Base-by-base conservation (phyloP, 2,113 vertebrate species). In the Eolophus roseicapilla region DNA sequence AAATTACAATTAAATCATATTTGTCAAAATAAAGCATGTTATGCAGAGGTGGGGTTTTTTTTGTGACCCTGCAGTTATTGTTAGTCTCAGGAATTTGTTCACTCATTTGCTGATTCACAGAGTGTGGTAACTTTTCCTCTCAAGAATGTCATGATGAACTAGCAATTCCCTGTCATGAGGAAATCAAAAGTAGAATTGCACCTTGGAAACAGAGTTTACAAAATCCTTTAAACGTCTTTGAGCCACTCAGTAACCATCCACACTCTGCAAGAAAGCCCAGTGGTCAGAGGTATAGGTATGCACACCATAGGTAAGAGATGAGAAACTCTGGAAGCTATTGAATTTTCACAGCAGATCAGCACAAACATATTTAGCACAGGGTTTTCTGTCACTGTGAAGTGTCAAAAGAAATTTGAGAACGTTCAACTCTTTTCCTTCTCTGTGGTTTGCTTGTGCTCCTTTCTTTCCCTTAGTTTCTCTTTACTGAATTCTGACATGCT, bases 261-360 rank as follows among this genome's bases (percentile, higher is more conserved):
- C 52, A 55, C 92, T 94, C 92, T 69, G 92, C 92, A 91, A 92
- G 91, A 73, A 82, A 97, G 86, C 79, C 67, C 82, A 18, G 2
- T 78, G 96, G 95, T 93, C 92, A 96, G 80, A 90, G 92, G 69
- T 85, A 57, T 28, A 95, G 79, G 73, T 41, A 84, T 68, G 63
- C 85, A 92, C 96, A 90, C 97, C 3, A 0, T 91, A 79, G 95
- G 96, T 80, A 96, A 65, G 80, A 97, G 97, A 98, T 93, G 94
- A 97, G 84, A 97, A 95, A 95, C 65, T 95, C 85, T 17, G 55
- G 94, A 86, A 90, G 81, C 86, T 82, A 90, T 70, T 0, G 23
- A 82, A 95, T 98, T 97, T 97, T 98, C 98, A 97, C 97, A 97
- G 97, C 93, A 96, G 95, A 98, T 82, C 35, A 86, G 62, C 87